Base-by-base conservation (phyloP, 2,113 vertebrate species). In the Psettodes erumei region DNA sequence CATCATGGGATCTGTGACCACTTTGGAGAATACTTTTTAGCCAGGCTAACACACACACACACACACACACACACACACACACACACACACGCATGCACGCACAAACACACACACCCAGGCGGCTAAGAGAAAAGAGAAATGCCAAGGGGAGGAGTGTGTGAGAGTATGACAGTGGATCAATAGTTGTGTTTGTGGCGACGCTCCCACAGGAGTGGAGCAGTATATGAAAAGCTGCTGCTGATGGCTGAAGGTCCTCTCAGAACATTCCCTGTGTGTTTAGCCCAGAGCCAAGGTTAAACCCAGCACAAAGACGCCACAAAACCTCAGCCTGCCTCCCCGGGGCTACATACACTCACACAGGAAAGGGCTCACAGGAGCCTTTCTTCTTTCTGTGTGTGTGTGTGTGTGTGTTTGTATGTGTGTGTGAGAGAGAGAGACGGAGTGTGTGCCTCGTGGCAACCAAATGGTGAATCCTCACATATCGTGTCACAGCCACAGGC, bases 91-190 rank as follows among this genome's bases (percentile, higher is more conserved):
- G 45, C 43, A 59, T 60, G 10, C 58, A 21, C 73, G 50, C 54
- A 63, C 75, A 77, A 56, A 42, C 62, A 43, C 47, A 21, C 21
- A n/a, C 1, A n/a, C 51, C 37, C 23, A 58, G 58, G 65, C 16
- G 8, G 37, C 63, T 53, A 58, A 80, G 76, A 81, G 72, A 71
- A 83, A 77, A 87, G 71, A 82, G 71, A 66, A 85, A 75, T 8
- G 71, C 64, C 21, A 55, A 71, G 53, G 79, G 73, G 65, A 63
- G 66, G 75, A 67, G 83, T 79, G 85, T 81, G 84, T 80, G 88
- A 61, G 80, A 63, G 79, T 83, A 84, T 92, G 89, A 92, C 92
- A 90, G 91, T 66, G 92, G 87, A 93, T 94, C 93, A 91, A 93
- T 92, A 92, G 88, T 67, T 74, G 85, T 93, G 91, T 93, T 89